phyloP scores from a whole-genome alignment of 2,888 invertebrate species.

The Anoncus sp. region DNA sequence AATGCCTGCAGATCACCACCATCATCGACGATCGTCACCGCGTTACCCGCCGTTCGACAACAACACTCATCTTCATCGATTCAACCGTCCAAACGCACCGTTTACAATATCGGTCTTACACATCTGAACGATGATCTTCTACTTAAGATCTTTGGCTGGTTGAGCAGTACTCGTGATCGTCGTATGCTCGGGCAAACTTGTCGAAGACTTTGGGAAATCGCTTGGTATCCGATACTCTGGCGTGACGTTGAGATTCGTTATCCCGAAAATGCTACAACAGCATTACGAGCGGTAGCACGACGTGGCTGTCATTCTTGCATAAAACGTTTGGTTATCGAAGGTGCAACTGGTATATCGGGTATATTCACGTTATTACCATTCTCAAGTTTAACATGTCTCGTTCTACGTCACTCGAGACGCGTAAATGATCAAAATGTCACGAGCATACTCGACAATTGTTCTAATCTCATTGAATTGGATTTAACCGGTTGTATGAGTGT shows the following conservation, averaged over 20 bases:
- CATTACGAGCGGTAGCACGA: slow-evolving; percentile 74
- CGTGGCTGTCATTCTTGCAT: slow-evolving; percentile 76
- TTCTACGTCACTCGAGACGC: slow-evolving; percentile 75
- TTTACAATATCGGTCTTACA: slow-evolving; percentile 65
- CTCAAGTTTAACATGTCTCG: slow-evolving; percentile 81
- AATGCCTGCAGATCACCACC: slow-evolving; percentile 77
- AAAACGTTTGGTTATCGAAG: slow-evolving; percentile 75
- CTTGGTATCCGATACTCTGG: slow-evolving; percentile 92
- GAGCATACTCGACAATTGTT: slow-evolving; percentile 76
- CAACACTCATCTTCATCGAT: slow-evolving; percentile 45
- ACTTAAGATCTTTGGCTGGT: slow-evolving; percentile 88
- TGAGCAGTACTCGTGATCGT: slow-evolving; percentile 89
- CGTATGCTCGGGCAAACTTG: slow-evolving; percentile 91
- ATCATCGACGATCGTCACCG: slow-evolving; percentile 70
- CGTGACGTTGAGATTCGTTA: slow-evolving; percentile 76
- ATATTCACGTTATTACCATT: slow-evolving; percentile 76
- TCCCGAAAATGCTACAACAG: slow-evolving; percentile 75
- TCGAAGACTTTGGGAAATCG: slow-evolving; percentile 89
- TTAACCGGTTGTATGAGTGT: slow-evolving; percentile 76
- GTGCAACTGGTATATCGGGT: slow-evolving; percentile 75
- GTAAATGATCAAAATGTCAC: slow-evolving; percentile 76
- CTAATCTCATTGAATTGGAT: slow-evolving; percentile 76
- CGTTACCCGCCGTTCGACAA: too few relatives aligned
- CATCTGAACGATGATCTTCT: slow-evolving; percentile 86
- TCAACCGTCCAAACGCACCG: too few relatives aligned